These are phyloP conservation scores for Ctenosaura bakeri DNA, from an alignment of 2,797 vertebrate genomes.

Conservation along the genomic window DNA sequence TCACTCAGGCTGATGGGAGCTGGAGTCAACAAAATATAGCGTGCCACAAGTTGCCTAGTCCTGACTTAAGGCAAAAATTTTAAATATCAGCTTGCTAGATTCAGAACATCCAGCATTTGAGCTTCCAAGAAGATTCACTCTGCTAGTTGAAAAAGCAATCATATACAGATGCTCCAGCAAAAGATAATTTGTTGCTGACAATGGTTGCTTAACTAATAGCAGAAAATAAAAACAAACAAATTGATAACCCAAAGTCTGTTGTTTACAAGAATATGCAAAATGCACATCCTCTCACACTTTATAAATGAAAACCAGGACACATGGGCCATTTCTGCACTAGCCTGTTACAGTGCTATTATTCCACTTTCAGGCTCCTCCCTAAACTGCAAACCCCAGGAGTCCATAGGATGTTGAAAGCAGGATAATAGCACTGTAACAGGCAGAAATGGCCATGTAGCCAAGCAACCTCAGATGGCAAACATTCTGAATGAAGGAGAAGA, in stretches of 20 bases:
- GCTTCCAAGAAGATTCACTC: not conserved
- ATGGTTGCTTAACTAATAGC: not conserved
- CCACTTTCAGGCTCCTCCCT: no score
- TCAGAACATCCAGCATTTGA: not conserved
- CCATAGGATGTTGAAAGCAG: no score
- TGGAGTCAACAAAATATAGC: not conserved
- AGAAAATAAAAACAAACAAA: not conserved
- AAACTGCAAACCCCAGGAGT: no score
- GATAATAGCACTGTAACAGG: no score
- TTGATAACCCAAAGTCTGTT: not conserved
- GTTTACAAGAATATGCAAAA: not conserved
- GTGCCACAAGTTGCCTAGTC: no score
- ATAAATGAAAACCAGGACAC: not conserved
- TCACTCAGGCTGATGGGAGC: not conserved
- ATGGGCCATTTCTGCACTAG: no score
- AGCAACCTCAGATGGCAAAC: not conserved
- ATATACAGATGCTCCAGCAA: no score
- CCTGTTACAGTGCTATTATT: no score
- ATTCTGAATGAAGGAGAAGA: not conserved
- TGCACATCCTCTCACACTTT: not conserved
- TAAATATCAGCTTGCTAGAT: not conserved
- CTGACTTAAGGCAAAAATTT: not conserved
- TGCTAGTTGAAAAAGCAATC: no score
- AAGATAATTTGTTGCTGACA: not conserved
- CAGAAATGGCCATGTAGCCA: no score